Evolutionary conservation across 2,113 vertebrate genomes (phyloP).

Genomic region (Callorhinus ursinus): DNA sequence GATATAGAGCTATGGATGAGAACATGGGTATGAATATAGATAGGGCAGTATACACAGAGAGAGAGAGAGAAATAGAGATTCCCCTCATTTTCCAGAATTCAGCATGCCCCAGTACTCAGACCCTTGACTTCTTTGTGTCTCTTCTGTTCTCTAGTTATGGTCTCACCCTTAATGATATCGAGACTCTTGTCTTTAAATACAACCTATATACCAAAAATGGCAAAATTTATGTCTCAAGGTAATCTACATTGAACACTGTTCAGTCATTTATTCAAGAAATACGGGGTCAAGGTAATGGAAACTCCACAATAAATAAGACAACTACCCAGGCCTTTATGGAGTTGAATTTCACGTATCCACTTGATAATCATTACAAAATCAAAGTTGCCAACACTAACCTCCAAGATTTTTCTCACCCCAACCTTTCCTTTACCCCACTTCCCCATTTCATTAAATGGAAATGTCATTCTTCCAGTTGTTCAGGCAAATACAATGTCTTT

Average conservation of each 20-base stretch:
- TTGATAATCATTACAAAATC: not conserved
- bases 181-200: not conserved
- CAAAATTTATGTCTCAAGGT: not conserved
- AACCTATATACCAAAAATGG: not conserved
- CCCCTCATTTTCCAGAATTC: not conserved
- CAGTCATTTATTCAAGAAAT: not conserved
- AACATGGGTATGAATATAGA: not conserved
- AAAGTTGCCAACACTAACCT: not conserved
- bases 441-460: not conserved
- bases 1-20: not conserved
- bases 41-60: not conserved
- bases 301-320: not conserved
- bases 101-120: not conserved
- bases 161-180: not conserved
- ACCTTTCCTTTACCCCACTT: not conserved
- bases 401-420: not conserved
- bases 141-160: not conserved
- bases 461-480: not conserved
- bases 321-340: not conserved
- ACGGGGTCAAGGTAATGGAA: not conserved
- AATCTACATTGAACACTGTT: not conserved
- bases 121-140: not conserved
- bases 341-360: not conserved
- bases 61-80: not conserved
- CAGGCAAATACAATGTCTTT: not conserved